Base-by-base conservation (phyloP, 2,113 vertebrate genomes). In the Proteles cristata region DNA sequence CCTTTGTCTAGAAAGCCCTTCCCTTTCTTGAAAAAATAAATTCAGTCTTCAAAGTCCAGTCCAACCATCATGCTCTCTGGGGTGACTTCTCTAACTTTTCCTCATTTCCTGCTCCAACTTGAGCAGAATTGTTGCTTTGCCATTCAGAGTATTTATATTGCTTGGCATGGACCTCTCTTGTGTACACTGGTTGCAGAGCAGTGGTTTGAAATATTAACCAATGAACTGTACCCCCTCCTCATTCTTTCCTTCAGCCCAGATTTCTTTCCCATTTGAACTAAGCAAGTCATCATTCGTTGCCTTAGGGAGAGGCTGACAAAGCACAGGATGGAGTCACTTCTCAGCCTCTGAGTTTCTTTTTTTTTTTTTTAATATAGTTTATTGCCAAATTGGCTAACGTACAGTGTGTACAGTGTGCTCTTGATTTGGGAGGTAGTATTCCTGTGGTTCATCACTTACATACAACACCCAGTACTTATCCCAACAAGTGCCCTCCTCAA, bases 131-230 rank as follows among this genome's bases (percentile, higher is more conserved):
- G 73, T 39, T 61, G 58, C 39, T 94, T 81, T 68, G 25, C 76
- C 85, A 63, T 80, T 63, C 53, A 73, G 50, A 90, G 43, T 87
- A 61, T 82, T 91, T 87, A 23, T 74, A 74, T 63, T 82, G n/a
- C 53, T 89, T 88, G 83, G 21, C 66, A 63, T 12, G 15, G 61
- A 82, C 23, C 45, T 87, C 58, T 68, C n/a, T 82, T 87, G 21
- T 0, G 10, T 63, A 73, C 25, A 26, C 10, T 90, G 87, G 50
- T 53, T 35, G 79, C 17, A 95, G 10, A 15, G 16, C 76, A 66
- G 77, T 68, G 35, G 61, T 87, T 90, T 93, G 33, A 83, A 93
- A 76, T 33, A 77, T 83, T 88, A 87, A 25, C 50, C 58, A 90
- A 50, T 39, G 55, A 85, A 53, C 76, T 87, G 74, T 95, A 76